phyloP scores from a whole-genome alignment of 2,888 invertebrate species.

The Drosophila mettleri region DNA sequence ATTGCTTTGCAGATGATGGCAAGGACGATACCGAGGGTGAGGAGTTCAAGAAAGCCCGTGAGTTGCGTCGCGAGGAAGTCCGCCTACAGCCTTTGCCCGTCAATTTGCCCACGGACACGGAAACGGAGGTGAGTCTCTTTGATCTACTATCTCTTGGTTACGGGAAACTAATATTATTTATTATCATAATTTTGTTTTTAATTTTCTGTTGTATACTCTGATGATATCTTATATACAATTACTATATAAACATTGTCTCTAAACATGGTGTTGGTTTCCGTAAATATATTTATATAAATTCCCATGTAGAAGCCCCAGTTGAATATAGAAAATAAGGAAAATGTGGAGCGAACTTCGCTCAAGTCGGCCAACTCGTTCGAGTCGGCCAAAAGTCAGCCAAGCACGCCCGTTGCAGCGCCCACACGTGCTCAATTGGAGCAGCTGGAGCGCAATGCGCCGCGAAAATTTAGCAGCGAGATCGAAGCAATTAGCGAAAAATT shows the following conservation, averaged over 20 bases:
- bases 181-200: conserved; percentile 67
- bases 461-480: conserved; percentile 82
- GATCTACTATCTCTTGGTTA: conserved; percentile 32
- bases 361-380: conserved; percentile 73
- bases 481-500: conserved; percentile 84
- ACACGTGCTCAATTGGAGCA: conserved; percentile 82
- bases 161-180: conserved; percentile 66
- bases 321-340: conserved; percentile 69
- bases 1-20: conserved; percentile 85
- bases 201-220: conserved; percentile 56
- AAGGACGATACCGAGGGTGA: conserved; percentile 91
- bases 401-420: conserved; percentile 42
- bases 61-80: conserved; percentile 89
- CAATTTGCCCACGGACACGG: conserved; percentile 88
- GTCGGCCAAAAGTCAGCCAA: conserved; percentile 63
- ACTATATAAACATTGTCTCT: conserved; percentile 39
- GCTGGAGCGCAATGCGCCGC: conserved; percentile 80
- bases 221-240: conserved; percentile 35
- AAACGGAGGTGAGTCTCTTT: conserved; percentile 88
- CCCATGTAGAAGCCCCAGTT: conserved; percentile 46
- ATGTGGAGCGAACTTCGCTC: conserved; percentile 59
- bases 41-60: conserved; percentile 88
- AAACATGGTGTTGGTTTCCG: conserved; percentile 81
- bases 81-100: conserved; percentile 88
- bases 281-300: conserved; percentile 5